Evolutionary conservation across 2,113 vertebrate genomes (phyloP).

Genomic region (Pterophyllum scalare): DNA sequence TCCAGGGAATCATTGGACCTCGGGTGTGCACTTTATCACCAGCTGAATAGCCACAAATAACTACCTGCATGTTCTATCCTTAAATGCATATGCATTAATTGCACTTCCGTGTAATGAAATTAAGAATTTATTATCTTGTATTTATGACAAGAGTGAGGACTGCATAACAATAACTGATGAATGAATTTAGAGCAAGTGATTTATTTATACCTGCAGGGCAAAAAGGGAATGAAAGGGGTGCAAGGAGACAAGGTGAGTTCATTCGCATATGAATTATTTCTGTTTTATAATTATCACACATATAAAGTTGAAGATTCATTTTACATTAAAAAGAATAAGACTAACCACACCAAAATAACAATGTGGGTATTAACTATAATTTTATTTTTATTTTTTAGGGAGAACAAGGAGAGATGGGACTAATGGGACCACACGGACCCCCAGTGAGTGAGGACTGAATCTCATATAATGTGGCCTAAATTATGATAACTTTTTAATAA

Average conservation of each 20-base stretch:
- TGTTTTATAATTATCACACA: neutral
- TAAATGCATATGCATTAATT: slow-evolving; percentile 11
- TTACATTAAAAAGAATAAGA: neutral
- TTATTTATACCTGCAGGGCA: slow-evolving; percentile 79
- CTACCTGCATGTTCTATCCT: slow-evolving; percentile 25
- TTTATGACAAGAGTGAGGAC: neutral
- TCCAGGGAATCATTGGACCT: slow-evolving; percentile 75
- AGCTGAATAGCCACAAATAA: neutral
- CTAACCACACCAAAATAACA: neutral
- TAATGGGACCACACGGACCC: slow-evolving; percentile 74
- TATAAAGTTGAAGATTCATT: neutral
- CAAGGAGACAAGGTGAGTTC: slow-evolving; percentile 84
- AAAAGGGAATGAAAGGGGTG: slow-evolving; percentile 85
- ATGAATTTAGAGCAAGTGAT: slow-evolving; percentile 26
- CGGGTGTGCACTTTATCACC: slow-evolving; percentile 70
- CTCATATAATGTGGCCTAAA: neutral
- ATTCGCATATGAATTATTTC: neutral
- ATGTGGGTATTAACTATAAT: neutral
- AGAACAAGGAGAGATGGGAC: slow-evolving; percentile 77
- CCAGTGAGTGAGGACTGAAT: slow-evolving; percentile 69
- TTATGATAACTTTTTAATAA: neutral
- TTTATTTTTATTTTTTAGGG: slow-evolving; percentile 72
- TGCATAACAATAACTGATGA: slow-evolving; percentile 27
- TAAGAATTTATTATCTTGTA: too few relatives aligned
- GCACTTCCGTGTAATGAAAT: slow-evolving; percentile 13